phyloP scores from a whole-genome alignment of 2,888 invertebrate genomes.

The Pollenia angustigena region DNA sequence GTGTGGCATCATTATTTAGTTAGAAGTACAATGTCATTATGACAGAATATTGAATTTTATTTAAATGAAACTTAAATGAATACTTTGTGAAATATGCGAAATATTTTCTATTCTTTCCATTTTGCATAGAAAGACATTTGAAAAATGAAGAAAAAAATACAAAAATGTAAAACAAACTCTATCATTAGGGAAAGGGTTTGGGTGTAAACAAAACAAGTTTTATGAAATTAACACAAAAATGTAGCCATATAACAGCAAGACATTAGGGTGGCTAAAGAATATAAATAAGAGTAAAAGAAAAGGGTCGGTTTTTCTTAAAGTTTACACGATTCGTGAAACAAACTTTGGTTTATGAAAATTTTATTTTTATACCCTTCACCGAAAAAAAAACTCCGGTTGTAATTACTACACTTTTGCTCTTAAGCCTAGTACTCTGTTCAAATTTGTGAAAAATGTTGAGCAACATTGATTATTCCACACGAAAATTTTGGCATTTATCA shows the following conservation, averaged over 20 bases:
- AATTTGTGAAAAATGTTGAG: too few species aligned
- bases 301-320: neutral
- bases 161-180: neutral
- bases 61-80: conserved; percentile 36
- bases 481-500: too few species aligned
- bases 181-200: conserved; percentile 56
- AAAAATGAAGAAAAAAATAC: neutral
- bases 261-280: conserved; percentile 4
- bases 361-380: neutral
- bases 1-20: conserved; percentile 44
- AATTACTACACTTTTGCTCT: too few species aligned
- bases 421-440: too few species aligned
- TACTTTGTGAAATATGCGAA: neutral
- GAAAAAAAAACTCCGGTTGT: too few species aligned
- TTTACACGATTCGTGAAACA: neutral
- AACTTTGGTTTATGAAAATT: neutral
- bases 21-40: conserved; percentile 56
- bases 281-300: neutral
- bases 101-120: conserved; percentile 11
- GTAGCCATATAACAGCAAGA: conserved; percentile 31
- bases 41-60: conserved; percentile 55
- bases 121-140: conserved; percentile 23
- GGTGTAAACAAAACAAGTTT: conserved; percentile 42
- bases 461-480: too few species aligned
- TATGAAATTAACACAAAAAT: conserved; percentile 27